A percentile compares a stretch with the other conserved stretches of the same genome.
These are phyloP conservation scores for Trichonephila clavipes DNA, from an alignment of 1,140 invertebrate genomes.

Conservation along the genomic window DNA sequence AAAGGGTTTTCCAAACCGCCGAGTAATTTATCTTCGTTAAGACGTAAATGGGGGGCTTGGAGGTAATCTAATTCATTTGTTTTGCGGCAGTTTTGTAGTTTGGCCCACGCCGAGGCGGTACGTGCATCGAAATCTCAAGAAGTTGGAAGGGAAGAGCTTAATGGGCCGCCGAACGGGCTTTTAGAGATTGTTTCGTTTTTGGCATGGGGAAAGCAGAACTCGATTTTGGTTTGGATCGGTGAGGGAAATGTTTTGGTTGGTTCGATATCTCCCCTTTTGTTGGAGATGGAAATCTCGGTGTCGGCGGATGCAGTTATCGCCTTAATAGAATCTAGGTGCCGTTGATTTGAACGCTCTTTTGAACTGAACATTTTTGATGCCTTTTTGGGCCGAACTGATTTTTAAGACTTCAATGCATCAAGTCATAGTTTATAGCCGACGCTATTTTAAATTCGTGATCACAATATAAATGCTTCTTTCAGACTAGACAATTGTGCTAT, in stretches of 20 bases:
- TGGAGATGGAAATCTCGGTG: too few relatives aligned
- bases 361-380: too few relatives aligned
- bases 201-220: background rate
- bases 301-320: too few relatives aligned
- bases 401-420: too few relatives aligned
- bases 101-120: background rate
- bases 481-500: too few relatives aligned
- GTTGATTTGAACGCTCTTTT: too few relatives aligned
- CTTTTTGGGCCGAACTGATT: too few relatives aligned
- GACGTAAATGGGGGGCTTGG: background rate
- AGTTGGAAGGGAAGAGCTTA: background rate
- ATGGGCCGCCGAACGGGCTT: background rate
- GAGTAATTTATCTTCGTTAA: conserved; percentile 63
- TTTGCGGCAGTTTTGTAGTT: conserved; percentile 57
- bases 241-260: background rate
- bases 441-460: too few relatives aligned
- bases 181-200: conserved; percentile 49
- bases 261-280: background rate
- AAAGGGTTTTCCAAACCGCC: conserved; percentile 60
- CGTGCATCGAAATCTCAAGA: conserved; percentile 2
- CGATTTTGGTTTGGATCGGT: background rate
- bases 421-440: too few relatives aligned
- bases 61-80: conserved; percentile 65
- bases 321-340: too few relatives aligned
- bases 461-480: too few relatives aligned